Conservation (phyloP, 2,113 vertebrate genomes). For the Antigone vipio region DNA sequence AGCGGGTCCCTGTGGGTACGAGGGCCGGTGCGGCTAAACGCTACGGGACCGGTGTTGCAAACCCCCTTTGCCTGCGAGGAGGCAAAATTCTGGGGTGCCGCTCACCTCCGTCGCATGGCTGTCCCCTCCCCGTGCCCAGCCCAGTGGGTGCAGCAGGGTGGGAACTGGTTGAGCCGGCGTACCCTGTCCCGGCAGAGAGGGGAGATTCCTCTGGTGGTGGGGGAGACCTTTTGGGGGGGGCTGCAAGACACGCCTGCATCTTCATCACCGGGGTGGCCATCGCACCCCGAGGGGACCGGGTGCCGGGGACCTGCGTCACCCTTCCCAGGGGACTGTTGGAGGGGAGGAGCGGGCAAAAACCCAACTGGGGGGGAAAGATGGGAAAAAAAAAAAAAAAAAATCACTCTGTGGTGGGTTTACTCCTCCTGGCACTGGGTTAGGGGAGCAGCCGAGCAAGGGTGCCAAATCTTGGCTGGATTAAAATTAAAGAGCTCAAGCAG, state of each 20-base stretch:
- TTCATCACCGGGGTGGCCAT: neutral
- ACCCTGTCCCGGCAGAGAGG: neutral
- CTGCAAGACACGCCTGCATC: neutral
- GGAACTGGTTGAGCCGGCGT: conserved; percentile 16
- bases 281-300: neutral
- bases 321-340: neutral
- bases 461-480: conserved; percentile 16
- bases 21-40: rapidly evolving
- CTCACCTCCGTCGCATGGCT: rapidly evolving
- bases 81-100: neutral
- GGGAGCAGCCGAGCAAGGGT: neutral
- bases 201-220: neutral
- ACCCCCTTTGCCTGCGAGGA: neutral
- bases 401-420: rapidly evolving
- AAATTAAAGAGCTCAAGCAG: neutral
- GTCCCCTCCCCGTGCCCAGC: neutral
- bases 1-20: rapidly evolving
- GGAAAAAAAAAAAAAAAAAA: neutral
- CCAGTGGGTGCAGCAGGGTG: conserved; percentile 19
- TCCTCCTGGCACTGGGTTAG: neutral
- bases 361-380: neutral
- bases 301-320: rapidly evolving
- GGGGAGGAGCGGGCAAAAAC: neutral
- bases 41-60: rapidly evolving
- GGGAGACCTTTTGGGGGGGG: neutral